A percentile compares a stretch with the other conserved stretches of the same genome.
Evolutionary conservation across 2,797 vertebrate species (phyloP).

Genomic region (Siniperca undulata): DNA sequence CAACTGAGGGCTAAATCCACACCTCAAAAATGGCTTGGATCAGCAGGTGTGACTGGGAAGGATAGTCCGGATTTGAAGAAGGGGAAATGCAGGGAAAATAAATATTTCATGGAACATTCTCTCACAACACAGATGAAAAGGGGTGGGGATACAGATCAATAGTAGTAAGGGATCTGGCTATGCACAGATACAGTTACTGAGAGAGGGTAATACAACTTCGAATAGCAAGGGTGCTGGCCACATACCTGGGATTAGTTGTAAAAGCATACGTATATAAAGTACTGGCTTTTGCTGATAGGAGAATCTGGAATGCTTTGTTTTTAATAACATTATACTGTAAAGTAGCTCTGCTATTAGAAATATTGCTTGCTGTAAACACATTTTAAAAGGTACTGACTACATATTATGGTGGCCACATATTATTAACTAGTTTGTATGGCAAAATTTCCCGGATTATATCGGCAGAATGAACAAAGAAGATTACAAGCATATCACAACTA

Average conservation of each 20-base stretch:
- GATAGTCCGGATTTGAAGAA: slow-evolving; percentile 55
- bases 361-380: neutral
- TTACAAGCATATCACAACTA: neutral
- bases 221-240: slow-evolving; percentile 11
- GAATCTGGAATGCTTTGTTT: neutral
- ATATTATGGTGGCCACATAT: neutral
- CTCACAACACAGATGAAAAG: slow-evolving; percentile 57
- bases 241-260: slow-evolving; percentile 8
- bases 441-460: neutral
- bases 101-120: slow-evolving; percentile 73
- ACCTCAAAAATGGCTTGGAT: slow-evolving; percentile 57
- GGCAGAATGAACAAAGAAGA: neutral
- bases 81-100: slow-evolving; percentile 59
- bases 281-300: slow-evolving; percentile 1
- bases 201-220: slow-evolving; percentile 30
- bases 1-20: slow-evolving; percentile 55
- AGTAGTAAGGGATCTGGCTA: slow-evolving; percentile 52
- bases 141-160: slow-evolving; percentile 61
- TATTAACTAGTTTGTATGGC: neutral
- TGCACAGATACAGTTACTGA: slow-evolving; percentile 46
- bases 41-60: slow-evolving; percentile 73
- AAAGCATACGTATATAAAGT: neutral
- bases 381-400: neutral
- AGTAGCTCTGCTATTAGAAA: neutral
- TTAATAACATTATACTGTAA: neutral